A percentile compares a stretch with the other conserved stretches of the same genome.
Conservation (phyloP, 2,888 invertebrate genomes). For the Drosophila trichaetosa region DNA sequence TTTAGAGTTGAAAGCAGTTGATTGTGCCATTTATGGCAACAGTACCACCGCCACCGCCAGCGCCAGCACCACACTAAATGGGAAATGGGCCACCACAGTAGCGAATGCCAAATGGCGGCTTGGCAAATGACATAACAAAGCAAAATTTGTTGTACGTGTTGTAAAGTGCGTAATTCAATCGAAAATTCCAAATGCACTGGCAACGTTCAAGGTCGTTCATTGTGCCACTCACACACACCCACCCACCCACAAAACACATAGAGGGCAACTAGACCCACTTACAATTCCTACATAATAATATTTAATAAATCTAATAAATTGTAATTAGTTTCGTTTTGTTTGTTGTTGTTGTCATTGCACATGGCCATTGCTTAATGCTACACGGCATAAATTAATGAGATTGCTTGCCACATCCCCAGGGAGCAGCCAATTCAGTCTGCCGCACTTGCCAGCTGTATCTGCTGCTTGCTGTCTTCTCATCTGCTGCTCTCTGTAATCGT, state of each 20-base stretch:
- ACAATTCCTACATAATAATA: conserved; percentile 58
- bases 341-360: conserved; percentile 61
- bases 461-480: neutral
- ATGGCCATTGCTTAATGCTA: conserved; percentile 69
- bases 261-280: conserved; percentile 24
- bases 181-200: conserved; percentile 31
- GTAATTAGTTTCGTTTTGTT: conserved; percentile 37
- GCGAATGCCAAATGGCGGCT: conserved; percentile 47
- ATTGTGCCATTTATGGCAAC: conserved; percentile 75
- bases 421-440: conserved; percentile 20
- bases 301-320: conserved; percentile 73
- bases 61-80: conserved; percentile 56
- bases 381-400: conserved; percentile 72
- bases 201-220: conserved; percentile 65
- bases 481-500: neutral
- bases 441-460: neutral
- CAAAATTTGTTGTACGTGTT: conserved; percentile 48
- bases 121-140: conserved; percentile 47
- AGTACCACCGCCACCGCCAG: neutral
- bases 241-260: conserved; percentile 6
- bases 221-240: conserved; percentile 27
- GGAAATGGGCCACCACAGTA: conserved; percentile 59
- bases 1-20: conserved; percentile 47
- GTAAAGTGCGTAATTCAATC: conserved; percentile 59
- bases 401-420: conserved; percentile 50